These are phyloP conservation scores for Ommatoiulus sabulosus DNA, from an alignment of 2,888 invertebrate genomes.

Conservation along the genomic window DNA sequence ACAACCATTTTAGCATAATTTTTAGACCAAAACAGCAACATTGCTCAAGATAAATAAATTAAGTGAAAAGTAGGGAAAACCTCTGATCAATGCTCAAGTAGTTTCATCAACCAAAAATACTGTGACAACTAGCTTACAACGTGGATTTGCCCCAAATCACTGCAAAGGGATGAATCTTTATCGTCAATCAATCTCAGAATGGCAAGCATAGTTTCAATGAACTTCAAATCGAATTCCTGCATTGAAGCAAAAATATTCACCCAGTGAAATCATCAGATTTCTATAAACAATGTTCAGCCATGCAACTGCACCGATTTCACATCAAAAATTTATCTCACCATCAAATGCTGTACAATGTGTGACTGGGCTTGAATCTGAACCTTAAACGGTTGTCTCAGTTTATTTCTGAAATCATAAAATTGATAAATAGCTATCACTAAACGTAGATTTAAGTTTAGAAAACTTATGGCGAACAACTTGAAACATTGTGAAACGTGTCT, in stretches of 20 bases:
- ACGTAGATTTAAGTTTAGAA: too few species aligned
- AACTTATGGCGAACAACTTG: not conserved
- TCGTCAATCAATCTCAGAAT: not conserved
- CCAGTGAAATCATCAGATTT: not conserved
- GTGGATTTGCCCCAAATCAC: conserved; percentile 18
- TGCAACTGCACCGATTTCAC: not conserved
- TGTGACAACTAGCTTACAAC: not conserved
- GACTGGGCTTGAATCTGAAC: not conserved
- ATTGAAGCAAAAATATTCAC: not conserved
- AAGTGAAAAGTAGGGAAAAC: too few species aligned
- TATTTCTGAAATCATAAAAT: not conserved
- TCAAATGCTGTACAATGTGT: not conserved
- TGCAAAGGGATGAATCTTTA: not conserved
- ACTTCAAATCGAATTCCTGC: conserved; percentile 48
- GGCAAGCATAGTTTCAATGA: not conserved
- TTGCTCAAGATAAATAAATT: too few species aligned
- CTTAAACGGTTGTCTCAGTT: conserved; percentile 37
- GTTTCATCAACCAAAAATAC: too few species aligned
- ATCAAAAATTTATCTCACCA: not conserved
- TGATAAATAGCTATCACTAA: too few species aligned
- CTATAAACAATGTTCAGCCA: too few species aligned
- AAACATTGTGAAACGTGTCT: too few species aligned
- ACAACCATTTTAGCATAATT: too few species aligned
- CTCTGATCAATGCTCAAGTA: too few species aligned
- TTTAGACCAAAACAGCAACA: too few species aligned